Evolutionary conservation across 1,140 invertebrate species (phyloP).

Genomic region (Dolichoris vasculosae): DNA sequence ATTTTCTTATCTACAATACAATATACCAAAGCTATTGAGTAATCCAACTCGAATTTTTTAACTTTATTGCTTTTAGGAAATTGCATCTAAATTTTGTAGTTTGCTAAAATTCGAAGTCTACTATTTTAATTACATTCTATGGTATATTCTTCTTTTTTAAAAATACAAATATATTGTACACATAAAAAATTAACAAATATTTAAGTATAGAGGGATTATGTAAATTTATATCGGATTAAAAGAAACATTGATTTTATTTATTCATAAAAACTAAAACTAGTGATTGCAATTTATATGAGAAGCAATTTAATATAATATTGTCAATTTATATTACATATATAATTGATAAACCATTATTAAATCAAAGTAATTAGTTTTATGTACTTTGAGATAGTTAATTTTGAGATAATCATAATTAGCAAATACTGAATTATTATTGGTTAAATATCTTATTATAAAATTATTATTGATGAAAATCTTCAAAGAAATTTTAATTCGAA

Average conservation of each 20-base stretch:
- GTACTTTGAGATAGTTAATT: background rate
- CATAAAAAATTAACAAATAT: background rate
- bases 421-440: background rate
- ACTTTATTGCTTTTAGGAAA: constrained; percentile 45
- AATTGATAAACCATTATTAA: background rate
- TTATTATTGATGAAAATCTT: background rate
- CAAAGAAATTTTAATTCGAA: background rate
- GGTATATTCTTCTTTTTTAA: background rate
- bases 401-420: background rate
- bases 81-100: constrained; percentile 8
- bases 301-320: background rate
- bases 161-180: background rate
- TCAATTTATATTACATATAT: background rate
- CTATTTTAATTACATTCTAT: background rate
- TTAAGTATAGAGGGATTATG: background rate
- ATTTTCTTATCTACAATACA: constrained; percentile 34
- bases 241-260: background rate
- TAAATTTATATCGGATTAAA: background rate
- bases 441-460: too few species aligned
- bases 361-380: background rate
- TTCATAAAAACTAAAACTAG: background rate
- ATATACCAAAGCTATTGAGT: background rate
- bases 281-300: background rate
- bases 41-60: background rate
- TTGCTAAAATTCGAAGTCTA: background rate